These are phyloP conservation scores for Amphipoea oculea DNA, from an alignment of 2,888 invertebrate species.

Conservation along the genomic window DNA sequence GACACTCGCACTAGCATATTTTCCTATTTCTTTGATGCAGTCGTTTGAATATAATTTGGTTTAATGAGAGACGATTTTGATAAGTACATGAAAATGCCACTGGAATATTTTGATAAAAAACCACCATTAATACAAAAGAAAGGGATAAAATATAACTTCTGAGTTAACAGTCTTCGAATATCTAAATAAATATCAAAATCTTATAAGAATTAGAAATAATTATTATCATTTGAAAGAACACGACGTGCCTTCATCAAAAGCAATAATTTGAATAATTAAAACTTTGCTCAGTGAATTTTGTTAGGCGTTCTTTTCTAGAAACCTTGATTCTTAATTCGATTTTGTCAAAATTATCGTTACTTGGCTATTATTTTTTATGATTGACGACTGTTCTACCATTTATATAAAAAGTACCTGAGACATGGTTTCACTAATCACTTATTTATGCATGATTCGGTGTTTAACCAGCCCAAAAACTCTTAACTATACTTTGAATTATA, in stretches of 20 bases:
- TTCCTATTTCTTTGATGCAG: not conserved
- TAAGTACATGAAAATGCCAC: not conserved
- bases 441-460: not conserved
- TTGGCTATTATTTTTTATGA: constrained; percentile 26
- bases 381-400: not conserved
- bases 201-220: constrained; percentile 9
- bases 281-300: constrained; percentile 59
- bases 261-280: constrained; percentile 60
- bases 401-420: not conserved
- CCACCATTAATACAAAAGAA: not conserved
- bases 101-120: not conserved
- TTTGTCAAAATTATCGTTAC: constrained; percentile 37
- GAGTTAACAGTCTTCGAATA: not conserved
- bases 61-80: not conserved
- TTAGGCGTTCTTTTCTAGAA: constrained; percentile 57
- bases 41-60: not conserved
- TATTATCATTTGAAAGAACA: constrained; percentile 27
- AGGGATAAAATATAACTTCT: not conserved
- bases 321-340: constrained; percentile 38
- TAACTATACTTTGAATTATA: not conserved
- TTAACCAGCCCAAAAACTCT: no score
- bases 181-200: constrained; percentile 2
- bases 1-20: not conserved
- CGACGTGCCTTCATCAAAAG: constrained; percentile 40
- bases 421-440: not conserved